A percentile compares a stretch with the other conserved stretches of the same genome.
phyloP scores from a whole-genome alignment of 2,113 vertebrate species.

The Pollachius pollachius region DNA sequence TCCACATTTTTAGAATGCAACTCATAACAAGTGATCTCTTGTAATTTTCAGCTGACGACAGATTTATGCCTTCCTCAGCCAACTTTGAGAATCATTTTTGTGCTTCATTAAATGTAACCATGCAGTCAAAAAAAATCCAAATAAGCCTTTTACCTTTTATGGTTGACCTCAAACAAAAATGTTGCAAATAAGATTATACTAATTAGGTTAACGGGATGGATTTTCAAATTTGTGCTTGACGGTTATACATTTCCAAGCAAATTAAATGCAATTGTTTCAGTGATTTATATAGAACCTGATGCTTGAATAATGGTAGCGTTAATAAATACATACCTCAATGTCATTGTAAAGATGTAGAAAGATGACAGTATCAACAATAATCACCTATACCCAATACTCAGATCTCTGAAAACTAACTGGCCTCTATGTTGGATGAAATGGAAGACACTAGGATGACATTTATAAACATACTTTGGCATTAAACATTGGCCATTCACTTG shows the following conservation, averaged over 20 bases:
- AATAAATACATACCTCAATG: not conserved
- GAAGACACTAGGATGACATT: slow-evolving; percentile 24
- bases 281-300: not conserved
- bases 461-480: slow-evolving; percentile 47
- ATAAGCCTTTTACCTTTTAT: too few relatives aligned
- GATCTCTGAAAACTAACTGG: not conserved
- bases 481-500: slow-evolving; percentile 16
- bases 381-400: not conserved
- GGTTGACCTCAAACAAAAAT: too few relatives aligned
- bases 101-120: not conserved
- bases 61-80: slow-evolving; percentile 8
- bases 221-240: too few relatives aligned
- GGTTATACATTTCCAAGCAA: too few relatives aligned
- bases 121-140: too few relatives aligned
- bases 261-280: too few relatives aligned
- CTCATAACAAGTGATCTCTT: not conserved
- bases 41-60: slow-evolving; percentile 13
- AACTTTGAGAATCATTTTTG: not conserved
- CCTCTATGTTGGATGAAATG: not conserved
- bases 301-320: not conserved
- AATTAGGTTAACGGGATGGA: too few relatives aligned
- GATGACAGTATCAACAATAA: not conserved
- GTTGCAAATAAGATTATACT: too few relatives aligned
- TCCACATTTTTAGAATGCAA: slow-evolving; percentile 41
- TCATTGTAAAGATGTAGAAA: not conserved